Base-by-base conservation (phyloP, 92 coral and sea anemone species). In the Palythoa grandiflora region DNA sequence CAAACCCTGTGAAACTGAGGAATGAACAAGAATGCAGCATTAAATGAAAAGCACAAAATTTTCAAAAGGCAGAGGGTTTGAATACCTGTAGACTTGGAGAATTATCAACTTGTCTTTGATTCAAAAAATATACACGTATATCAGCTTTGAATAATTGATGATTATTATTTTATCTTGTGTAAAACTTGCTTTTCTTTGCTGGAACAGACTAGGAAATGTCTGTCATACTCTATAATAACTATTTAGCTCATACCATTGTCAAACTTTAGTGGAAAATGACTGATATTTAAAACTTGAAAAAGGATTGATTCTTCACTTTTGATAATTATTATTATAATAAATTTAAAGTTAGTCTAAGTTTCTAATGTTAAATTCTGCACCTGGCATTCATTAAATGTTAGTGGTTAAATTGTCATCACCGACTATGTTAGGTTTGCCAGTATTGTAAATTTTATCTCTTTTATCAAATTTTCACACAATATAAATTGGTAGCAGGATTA, bases 71-170 rank as follows among this genome's bases (percentile, higher is more conserved):
- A 13, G 20, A 16, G 38, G 66, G 13, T 35, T 52, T 77, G 39
- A 53, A 36, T 68, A 68, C 40, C 54, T 80, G 55, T 81, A 81
- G 74, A 47, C 9, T 80, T 66, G 19, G 20, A 80, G 73, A 80
- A 21, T 14, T 77, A 10, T 17, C 21, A 17, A 81, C 73, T 48
- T 65, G 60, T 38, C 73, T 20, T 47, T 66, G 75, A 66, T 48
- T 65, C 61, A 12, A 15, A 81, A 81, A 81, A 19, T 66, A 52
- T 63, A 16, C 86, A 81, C 65, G 71, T 65, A 50, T 81, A 65
- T 40, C 71, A 66, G 37, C 44, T 1, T 77, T 76, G 65, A 51
- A 51, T 53, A 53, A 38, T 16, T 44, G 15, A 13, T 77, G 20
- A 6, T 77, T 77, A 6, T 77, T 77, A 17, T 48, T 39, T 66